phyloP scores from a whole-genome alignment of 2,113 vertebrate species.

The Herpailurus yagouaroundi region DNA sequence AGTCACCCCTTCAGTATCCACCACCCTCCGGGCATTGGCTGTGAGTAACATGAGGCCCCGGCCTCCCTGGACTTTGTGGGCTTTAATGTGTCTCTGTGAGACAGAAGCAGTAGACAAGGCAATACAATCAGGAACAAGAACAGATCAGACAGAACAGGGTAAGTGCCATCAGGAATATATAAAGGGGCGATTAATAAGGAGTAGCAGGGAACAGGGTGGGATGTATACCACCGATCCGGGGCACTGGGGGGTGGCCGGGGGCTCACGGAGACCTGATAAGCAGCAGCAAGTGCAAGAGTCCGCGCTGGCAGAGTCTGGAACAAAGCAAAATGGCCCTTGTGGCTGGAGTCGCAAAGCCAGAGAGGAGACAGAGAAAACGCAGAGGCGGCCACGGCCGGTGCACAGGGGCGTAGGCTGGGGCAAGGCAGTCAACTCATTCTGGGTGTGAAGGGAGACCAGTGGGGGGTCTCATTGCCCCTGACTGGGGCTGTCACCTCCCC shows the following conservation, averaged over 20 bases:
- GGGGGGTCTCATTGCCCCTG: no score
- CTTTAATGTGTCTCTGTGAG: background rate
- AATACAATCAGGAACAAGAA: background rate
- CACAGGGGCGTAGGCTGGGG: fast-evolving
- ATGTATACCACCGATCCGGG: fast-evolving
- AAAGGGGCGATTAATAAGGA: fast-evolving
- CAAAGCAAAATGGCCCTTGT: fast-evolving
- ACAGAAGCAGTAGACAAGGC: no score
- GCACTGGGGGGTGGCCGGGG: fast-evolving
- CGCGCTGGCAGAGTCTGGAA: fast-evolving
- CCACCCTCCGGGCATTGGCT: background rate
- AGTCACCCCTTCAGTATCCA: no score
- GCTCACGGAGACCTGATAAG: background rate
- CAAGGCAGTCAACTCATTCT: fast-evolving
- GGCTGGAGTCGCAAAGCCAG: background rate
- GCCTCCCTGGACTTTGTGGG: fast-evolving
- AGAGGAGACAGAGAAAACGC: fast-evolving
- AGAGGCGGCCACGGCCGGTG: background rate
- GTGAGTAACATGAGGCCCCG: background rate
- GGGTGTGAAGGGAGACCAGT: no score
- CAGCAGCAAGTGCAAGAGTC: no score
- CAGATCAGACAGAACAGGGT: background rate
- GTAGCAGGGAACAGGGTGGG: no score
- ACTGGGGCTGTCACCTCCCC: background rate
- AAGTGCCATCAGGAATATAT: fast-evolving